Percentiles rank a stretch among this genome's conserved stretches.
Evolutionary conservation across 1,140 invertebrate genomes (phyloP).

Genomic region (Drosophila varians): DNA sequence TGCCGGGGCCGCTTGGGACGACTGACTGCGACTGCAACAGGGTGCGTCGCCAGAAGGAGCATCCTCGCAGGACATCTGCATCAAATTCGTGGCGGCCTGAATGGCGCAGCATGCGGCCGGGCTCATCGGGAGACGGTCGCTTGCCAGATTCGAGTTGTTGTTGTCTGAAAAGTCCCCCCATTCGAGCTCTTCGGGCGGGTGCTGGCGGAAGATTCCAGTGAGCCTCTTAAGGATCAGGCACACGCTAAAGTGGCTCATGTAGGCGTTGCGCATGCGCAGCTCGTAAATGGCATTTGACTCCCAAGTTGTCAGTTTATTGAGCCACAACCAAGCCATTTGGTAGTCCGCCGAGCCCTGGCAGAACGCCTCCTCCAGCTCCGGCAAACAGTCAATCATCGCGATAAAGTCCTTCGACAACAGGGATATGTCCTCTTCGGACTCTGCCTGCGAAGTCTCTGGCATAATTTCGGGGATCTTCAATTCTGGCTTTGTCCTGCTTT

Average conservation of each 20-base stretch:
- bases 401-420: constrained; percentile 44
- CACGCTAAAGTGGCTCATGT: constrained; percentile 66
- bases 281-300: constrained; percentile 35
- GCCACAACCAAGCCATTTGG: constrained; percentile 39
- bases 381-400: constrained; percentile 35
- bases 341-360: constrained; percentile 18
- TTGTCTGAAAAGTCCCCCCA: constrained; percentile 62
- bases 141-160: no score
- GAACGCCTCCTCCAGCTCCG: constrained; percentile 45
- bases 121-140: no score
- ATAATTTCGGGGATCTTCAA: not conserved
- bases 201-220: constrained; percentile 38
- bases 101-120: not conserved
- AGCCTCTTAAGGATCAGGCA: constrained; percentile 54
- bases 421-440: not conserved
- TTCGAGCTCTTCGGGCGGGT: constrained; percentile 31
- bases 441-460: not conserved
- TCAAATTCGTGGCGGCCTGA: not conserved
- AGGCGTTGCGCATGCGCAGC: constrained; percentile 52
- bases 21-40: not conserved
- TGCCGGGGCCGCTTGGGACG: not conserved
- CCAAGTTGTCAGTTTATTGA: constrained; percentile 46
- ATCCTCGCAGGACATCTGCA: not conserved
- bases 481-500: not conserved
- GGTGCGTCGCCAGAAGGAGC: not conserved